Base-by-base conservation (phyloP, 2,797 vertebrate species). In the Arrhamphus sclerolepis region DNA sequence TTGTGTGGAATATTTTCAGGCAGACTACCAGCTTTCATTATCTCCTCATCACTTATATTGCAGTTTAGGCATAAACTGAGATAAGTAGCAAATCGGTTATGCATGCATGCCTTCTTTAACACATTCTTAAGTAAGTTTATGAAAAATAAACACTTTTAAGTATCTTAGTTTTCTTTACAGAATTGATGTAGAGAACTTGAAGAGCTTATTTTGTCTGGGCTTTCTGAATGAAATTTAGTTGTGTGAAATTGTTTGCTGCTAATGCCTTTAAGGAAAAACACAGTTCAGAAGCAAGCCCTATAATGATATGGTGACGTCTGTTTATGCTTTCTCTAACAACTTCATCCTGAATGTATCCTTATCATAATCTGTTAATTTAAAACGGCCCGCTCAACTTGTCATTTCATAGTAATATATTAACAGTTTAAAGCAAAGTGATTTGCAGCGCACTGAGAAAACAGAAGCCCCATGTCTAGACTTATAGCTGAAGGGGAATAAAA, bases 31-130 rank as follows among this genome's bases (percentile, higher is more conserved):
- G 60, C 55, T 66, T 62, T 38, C 34, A 59, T 43, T 63, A 40
- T 78, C 56, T 78, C 19, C 46, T 48, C 46, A 63, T 68, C 56
- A 49, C 64, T 76, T 82, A 72, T 31, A 59, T 62, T 76, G 73
- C 62, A 89, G 75, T 85, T 79, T 84, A 75, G 69, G 22, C 18
- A 75, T 64, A 82, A 55, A 89, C 86, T 82, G 80, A 77, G 66
- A 79, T 65, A 70, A 78, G 52, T 78, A 46, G 58, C 13, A 70
- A 75, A 82, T 68, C 72, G 60, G 60, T 38, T 38, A 14, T 38
- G 13, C 34, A 16, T 9, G 17, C 41, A 43, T 8, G 18, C 41
- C 41, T 38, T 13, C 41, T 68, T 70, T 70, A 78, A 77, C 72
- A 29, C 62, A 72, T 74, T 82, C 77, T 76, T 73, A 38, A 38